A percentile compares a stretch with the other conserved stretches of the same genome.
Evolutionary conservation across 2,113 vertebrate species (phyloP).

Genomic region (Pipa parva): DNA sequence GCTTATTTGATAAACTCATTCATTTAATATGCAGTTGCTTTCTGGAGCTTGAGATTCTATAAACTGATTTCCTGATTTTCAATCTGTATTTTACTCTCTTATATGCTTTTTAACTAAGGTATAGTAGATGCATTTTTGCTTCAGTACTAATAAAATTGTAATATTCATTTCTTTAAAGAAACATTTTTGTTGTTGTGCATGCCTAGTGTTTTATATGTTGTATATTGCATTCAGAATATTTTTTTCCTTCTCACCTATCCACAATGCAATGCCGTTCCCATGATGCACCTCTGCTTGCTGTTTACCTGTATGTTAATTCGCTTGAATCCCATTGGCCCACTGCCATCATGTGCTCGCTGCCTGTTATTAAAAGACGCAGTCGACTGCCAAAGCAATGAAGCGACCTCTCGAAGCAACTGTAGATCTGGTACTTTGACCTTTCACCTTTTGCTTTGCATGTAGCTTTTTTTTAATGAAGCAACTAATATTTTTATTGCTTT

Average conservation of each 20-base stretch:
- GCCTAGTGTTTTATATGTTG: conserved; percentile 98
- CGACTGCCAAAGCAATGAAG: conserved; percentile 99
- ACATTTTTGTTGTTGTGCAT: conserved; percentile 99
- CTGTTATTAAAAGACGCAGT: conserved; percentile 99
- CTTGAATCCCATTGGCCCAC: conserved; percentile 99
- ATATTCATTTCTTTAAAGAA: conserved; percentile 87
- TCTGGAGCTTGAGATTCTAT: conserved; percentile 76
- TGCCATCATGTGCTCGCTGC: conserved; percentile 99
- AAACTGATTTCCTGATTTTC: conserved; percentile 80
- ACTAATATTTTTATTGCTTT: conserved; percentile 82
- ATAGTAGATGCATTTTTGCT: conserved; percentile 84
- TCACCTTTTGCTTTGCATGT: conserved; percentile 99
- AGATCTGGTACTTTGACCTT: conserved; percentile 99
- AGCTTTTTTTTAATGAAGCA: conserved; percentile 93
- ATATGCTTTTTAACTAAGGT: conserved; percentile 86
- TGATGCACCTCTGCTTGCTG: conserved; percentile 99
- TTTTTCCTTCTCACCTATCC: conserved; percentile 99
- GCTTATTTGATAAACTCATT: conserved; percentile 54
- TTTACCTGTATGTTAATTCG: conserved; percentile 99
- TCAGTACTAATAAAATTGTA: conserved; percentile 89
- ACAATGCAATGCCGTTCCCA: conserved; percentile 99
- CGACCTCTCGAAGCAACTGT: conserved; percentile 99
- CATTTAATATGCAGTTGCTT: conserved; percentile 72
- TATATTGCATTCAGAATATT: conserved; percentile 99
- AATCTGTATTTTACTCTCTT: conserved; percentile 84